Percentiles rank a stretch among this genome's conserved stretches.
Conservation (phyloP, 1,140 invertebrate species). For the Solen grandis region DNA sequence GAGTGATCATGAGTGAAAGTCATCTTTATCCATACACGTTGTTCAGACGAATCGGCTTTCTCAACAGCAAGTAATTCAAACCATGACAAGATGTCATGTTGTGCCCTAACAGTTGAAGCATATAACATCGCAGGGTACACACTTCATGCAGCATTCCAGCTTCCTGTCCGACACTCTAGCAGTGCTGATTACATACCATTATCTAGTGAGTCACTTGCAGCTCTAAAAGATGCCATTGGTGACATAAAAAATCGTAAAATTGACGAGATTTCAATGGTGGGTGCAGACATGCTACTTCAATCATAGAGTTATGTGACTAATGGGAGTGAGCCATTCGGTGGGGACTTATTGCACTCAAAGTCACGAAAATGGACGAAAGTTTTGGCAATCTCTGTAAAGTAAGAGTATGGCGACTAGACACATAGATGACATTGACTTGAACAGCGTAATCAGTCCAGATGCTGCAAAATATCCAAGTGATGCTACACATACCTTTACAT, state of each 20-base stretch:
- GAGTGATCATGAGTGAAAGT: slow-evolving; percentile 16
- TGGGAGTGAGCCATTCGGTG: slow-evolving; percentile 3
- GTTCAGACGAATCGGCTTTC: background rate
- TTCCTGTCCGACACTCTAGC: too few species aligned
- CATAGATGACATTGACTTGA: background rate
- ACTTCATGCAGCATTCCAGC: too few species aligned
- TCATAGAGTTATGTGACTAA: slow-evolving; percentile 30
- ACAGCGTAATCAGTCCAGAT: background rate
- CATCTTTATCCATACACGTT: slow-evolving; percentile 15
- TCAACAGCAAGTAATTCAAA: background rate
- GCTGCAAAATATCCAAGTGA: background rate
- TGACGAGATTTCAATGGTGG: slow-evolving; percentile 46
- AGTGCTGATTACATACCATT: too few species aligned
- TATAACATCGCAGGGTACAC: background rate
- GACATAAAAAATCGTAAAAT: slow-evolving; percentile 12
- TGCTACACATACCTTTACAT: slow-evolving; percentile 4
- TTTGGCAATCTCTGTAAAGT: background rate
- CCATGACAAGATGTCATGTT: background rate
- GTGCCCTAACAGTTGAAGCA: background rate
- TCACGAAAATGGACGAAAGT: background rate
- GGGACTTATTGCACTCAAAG: background rate
- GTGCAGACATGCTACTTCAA: slow-evolving; percentile 44
- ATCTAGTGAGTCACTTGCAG: background rate
- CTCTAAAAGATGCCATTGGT: background rate
- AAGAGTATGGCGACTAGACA: background rate